These are phyloP conservation scores for Armadillidium nasatum DNA, from an alignment of 1,140 invertebrate species.

Conservation along the genomic window DNA sequence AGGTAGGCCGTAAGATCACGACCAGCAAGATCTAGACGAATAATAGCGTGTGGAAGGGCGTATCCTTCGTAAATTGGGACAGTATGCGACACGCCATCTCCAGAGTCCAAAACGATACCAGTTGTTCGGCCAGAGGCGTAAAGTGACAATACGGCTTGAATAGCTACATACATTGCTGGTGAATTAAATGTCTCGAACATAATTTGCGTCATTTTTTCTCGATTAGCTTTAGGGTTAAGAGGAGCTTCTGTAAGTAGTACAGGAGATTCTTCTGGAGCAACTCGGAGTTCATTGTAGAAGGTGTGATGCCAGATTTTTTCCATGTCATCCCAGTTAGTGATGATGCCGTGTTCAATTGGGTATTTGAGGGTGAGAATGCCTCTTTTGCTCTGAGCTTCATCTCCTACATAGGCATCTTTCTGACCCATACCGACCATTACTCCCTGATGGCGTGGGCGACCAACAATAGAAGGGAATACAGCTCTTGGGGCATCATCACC, in stretches of 20 bases:
- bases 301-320: slow-evolving; percentile 95
- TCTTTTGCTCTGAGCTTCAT: slow-evolving; percentile 94
- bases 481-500: slow-evolving; percentile 22
- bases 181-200: slow-evolving; percentile 93
- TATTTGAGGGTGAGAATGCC: slow-evolving; percentile 86
- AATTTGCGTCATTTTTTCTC: slow-evolving; percentile 84
- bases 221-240: slow-evolving; percentile 81
- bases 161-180: slow-evolving; percentile 87
- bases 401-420: slow-evolving; percentile 94
- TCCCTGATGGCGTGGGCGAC: slow-evolving; percentile 54
- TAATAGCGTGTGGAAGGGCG: slow-evolving; percentile 78
- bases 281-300: slow-evolving; percentile 91
- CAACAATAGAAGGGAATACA: slow-evolving; percentile 24
- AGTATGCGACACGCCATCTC: slow-evolving; percentile 91
- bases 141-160: slow-evolving; percentile 83
- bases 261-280: slow-evolving; percentile 88
- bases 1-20: slow-evolving; percentile 83
- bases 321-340: slow-evolving; percentile 97
- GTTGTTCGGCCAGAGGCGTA: slow-evolving; percentile 92
- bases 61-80: slow-evolving; percentile 91
- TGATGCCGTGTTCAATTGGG: slow-evolving; percentile 90
- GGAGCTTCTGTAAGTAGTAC: slow-evolving; percentile 83
- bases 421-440: slow-evolving; percentile 80
- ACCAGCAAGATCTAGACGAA: slow-evolving; percentile 79
- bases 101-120: slow-evolving; percentile 85